These are phyloP conservation scores for Pecten maximus DNA, from an alignment of 2,888 invertebrate genomes.

Conservation along the genomic window DNA sequence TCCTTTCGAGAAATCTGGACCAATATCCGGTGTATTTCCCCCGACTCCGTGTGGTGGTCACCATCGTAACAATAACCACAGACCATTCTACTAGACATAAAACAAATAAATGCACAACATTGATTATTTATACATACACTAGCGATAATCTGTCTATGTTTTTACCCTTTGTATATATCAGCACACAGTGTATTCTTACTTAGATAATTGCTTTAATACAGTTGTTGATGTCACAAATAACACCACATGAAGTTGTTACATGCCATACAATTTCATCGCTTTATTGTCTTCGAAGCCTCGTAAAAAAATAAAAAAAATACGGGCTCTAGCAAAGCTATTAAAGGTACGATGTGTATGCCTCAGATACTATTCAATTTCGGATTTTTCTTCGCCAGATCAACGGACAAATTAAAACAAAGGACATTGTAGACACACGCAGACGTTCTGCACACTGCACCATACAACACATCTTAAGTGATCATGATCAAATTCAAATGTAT, in stretches of 20 bases:
- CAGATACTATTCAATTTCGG: not conserved
- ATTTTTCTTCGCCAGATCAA: not conserved
- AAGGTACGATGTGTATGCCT: not conserved
- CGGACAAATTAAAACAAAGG: not conserved
- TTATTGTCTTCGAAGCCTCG: too few relatives aligned
- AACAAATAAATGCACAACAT: not conserved
- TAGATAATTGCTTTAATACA: too few relatives aligned
- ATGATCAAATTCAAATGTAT: not conserved
- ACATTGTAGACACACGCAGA: not conserved
- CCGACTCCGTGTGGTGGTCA: not conserved
- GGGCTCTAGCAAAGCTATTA: too few relatives aligned
- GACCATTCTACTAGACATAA: not conserved
- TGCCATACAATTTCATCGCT: too few relatives aligned
- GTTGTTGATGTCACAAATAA: too few relatives aligned
- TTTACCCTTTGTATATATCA: not conserved
- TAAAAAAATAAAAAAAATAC: too few relatives aligned
- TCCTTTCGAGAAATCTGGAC: not conserved
- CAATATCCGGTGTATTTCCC: not conserved
- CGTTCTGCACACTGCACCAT: not conserved
- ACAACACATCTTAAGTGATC: not conserved
- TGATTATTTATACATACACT: not conserved
- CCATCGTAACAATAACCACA: not conserved
- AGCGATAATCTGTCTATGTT: not conserved
- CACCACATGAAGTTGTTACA: too few relatives aligned
- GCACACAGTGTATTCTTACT: not conserved